Conservation (phyloP, 2,888 invertebrate genomes). For the Pammene aurita region DNA sequence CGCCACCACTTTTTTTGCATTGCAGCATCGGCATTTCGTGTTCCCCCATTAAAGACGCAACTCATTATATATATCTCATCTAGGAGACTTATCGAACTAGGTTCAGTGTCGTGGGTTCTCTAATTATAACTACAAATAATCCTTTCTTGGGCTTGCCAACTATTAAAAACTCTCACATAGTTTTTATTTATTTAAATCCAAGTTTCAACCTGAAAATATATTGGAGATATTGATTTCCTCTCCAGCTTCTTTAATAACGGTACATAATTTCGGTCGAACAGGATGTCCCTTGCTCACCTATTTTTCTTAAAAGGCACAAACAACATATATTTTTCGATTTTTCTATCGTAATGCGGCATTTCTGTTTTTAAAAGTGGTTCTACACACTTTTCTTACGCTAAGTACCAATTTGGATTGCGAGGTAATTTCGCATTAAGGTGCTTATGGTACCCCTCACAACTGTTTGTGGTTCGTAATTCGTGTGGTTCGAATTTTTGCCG, state of each 20-base stretch:
- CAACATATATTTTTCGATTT: background rate
- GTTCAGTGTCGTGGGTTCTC: too few species aligned
- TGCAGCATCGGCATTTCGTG: too few species aligned
- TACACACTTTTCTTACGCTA: too few species aligned
- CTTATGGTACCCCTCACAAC: background rate
- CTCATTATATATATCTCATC: too few species aligned
- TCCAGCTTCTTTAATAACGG: background rate
- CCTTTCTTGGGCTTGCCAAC: too few species aligned
- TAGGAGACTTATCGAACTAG: too few species aligned
- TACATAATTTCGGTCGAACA: background rate
- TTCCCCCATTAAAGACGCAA: too few species aligned
- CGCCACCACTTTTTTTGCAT: too few species aligned
- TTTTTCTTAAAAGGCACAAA: background rate
- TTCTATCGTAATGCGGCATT: background rate
- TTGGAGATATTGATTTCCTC: background rate
- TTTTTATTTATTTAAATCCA: background rate
- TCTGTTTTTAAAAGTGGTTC: constrained; percentile 1
- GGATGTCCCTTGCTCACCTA: background rate
- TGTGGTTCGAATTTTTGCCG: too few species aligned
- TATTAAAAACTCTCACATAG: background rate
- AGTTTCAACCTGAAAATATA: background rate
- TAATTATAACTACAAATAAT: too few species aligned
- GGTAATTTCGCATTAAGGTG: too few species aligned
- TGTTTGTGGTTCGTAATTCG: background rate
- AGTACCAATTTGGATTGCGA: constrained; percentile 2